These are phyloP conservation scores for Diaprepes abbreviatus DNA, from an alignment of 2,888 invertebrate genomes.

Conservation along the genomic window DNA sequence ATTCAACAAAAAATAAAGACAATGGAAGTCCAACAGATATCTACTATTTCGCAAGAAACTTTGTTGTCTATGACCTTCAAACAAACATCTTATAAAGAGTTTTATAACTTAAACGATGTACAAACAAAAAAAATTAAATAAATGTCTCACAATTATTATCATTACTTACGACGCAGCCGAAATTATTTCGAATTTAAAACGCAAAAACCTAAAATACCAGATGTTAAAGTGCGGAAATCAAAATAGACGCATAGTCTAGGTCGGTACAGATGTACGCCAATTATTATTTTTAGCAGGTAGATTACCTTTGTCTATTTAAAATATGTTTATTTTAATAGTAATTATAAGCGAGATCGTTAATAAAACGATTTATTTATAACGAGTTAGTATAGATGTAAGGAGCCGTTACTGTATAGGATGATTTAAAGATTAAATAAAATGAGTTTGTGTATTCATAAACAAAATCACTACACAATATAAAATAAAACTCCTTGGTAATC, in stretches of 20 bases:
- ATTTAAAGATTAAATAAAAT: too few relatives aligned
- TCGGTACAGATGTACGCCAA: neutral
- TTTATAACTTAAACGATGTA: constrained; percentile 1
- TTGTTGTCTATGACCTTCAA: too few relatives aligned
- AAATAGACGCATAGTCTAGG: constrained; percentile 14
- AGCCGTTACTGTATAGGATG: too few relatives aligned
- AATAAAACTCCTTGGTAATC: too few relatives aligned
- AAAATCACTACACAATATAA: too few relatives aligned
- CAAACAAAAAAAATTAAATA: constrained; percentile 2
- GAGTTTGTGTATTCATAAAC: too few relatives aligned
- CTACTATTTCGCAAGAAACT: too few relatives aligned
- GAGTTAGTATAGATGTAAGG: too few relatives aligned
- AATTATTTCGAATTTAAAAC: constrained; percentile 19
- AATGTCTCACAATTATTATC: neutral
- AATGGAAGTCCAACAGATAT: too few relatives aligned
- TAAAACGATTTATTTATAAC: too few relatives aligned
- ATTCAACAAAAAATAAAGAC: too few relatives aligned
- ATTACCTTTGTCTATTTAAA: constrained; percentile 2
- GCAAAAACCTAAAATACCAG: constrained; percentile 9
- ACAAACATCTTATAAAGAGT: neutral
- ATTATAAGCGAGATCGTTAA: too few relatives aligned
- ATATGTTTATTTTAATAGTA: neutral
- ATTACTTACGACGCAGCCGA: neutral
- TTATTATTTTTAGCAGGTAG: constrained; percentile 7
- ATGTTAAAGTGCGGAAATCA: constrained; percentile 3